A percentile compares a stretch with the other conserved stretches of the same genome.
Conservation (phyloP, 2,888 invertebrate species). For the Allygus modestus region DNA sequence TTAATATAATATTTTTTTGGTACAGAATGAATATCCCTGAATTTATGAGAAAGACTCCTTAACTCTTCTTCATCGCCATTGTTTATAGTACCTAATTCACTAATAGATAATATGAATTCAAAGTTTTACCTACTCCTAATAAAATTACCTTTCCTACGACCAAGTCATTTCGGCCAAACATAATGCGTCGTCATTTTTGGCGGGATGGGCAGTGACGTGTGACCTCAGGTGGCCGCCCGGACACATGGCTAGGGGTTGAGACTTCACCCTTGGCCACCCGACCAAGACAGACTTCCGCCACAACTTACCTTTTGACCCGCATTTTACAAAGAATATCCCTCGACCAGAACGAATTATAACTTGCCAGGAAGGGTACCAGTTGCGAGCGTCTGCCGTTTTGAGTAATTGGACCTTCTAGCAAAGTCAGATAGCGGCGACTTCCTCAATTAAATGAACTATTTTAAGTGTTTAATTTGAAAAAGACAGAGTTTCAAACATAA, state of each 20-base stretch:
- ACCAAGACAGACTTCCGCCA: constrained; percentile 51
- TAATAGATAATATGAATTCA: too few species aligned
- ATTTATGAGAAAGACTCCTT: too few species aligned
- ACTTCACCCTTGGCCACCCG: constrained; percentile 59
- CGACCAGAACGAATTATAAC: constrained; percentile 50
- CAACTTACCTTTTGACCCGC: constrained; percentile 41
- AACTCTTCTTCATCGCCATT: too few species aligned
- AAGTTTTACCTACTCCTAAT: too few species aligned
- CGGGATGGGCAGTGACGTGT: constrained; percentile 26
- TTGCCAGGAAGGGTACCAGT: constrained; percentile 30
- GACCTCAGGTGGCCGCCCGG: constrained; percentile 21
- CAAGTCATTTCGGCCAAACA: too few species aligned
- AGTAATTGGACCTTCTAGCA: not conserved
- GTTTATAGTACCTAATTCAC: too few species aligned
- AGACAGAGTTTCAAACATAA: too few species aligned
- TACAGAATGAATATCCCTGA: too few species aligned
- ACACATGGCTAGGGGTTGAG: constrained; percentile 49
- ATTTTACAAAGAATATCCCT: constrained; percentile 46
- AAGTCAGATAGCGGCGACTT: not conserved
- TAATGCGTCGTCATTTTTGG: constrained; percentile 4
- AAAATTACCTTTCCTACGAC: too few species aligned
- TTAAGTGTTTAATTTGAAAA: not conserved
- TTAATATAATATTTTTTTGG: too few species aligned
- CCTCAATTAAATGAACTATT: not conserved
- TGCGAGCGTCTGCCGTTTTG: not conserved